Evolutionary conservation across 2,113 vertebrate genomes (phyloP), one percentile per base, ranked within the genome.

Genomic region (Nestor notabilis): DNA sequence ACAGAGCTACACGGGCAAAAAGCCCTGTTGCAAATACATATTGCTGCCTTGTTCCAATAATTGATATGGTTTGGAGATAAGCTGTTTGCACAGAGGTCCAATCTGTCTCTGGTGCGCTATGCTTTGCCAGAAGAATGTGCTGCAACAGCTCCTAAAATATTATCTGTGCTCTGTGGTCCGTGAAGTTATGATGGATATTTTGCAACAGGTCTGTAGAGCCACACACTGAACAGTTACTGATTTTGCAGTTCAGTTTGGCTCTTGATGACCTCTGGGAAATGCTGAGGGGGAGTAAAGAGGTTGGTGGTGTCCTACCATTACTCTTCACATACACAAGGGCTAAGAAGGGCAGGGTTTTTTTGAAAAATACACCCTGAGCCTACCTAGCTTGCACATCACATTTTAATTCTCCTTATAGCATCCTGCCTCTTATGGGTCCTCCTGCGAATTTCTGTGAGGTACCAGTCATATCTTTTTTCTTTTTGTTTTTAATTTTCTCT

Each of bases 71-170:
- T 91, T 64, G 56, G 82, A 91, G 56, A 78, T n/a, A 64, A 87
- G 28, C 37, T 50, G 3, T 66, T 83, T 84, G 87, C 52, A 24
- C 6, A 44, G 82, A 84, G 66, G 56, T 89, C 39, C 52, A 18
- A 33, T 31, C 52, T 1, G 1, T 31, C 70, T 65, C 9, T 0
- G 4, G 37, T 39, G 29, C 1, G 4, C 50, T 76, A 0, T 0
- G 11, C 68, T 83, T 28, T 77, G 68, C 87, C 72, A 91, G 74
- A 75, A 91, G 60, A 66, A 66, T 39, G 7, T 17, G n/a, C 55
- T 83, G 52, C 49, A 91, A 46, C 12, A 46, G 77, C n/a, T 89
- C 58, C 72, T 52, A 3, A 75, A 20, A 53, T 43, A 14, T 77
- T 76, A 74, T 43, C 87, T 65, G 58, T 49, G 33, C 68, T 63